Conservation (phyloP, 2,797 vertebrate genomes). For the Sylvia borin region DNA sequence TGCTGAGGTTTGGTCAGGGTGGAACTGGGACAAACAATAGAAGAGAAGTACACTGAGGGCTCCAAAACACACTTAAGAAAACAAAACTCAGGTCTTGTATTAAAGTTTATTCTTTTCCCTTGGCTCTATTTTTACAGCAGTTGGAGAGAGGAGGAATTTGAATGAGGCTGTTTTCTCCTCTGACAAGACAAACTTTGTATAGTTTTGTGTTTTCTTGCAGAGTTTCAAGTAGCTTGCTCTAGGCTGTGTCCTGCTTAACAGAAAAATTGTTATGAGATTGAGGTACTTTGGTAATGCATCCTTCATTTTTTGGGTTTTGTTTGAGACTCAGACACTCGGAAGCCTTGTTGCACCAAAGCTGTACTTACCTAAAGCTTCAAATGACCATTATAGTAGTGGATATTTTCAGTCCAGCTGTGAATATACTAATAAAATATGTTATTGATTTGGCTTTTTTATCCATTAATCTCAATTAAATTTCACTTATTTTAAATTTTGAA, state of each 20-base stretch:
- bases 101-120: background rate
- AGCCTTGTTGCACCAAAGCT: background rate
- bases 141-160: background rate
- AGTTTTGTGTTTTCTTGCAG: background rate
- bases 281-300: background rate
- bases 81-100: background rate
- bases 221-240: background rate
- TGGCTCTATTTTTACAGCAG: background rate
- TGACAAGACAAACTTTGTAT: background rate
- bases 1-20: background rate
- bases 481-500: background rate
- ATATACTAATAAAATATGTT: background rate
- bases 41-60: background rate
- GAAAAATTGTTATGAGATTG: background rate
- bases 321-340: background rate
- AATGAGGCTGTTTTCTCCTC: background rate
- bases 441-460: fast-evolving
- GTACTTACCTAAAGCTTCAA: background rate
- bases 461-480: background rate
- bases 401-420: background rate
- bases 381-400: background rate
- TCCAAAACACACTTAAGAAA: background rate
- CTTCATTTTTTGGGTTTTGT: background rate
- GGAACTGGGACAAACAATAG: background rate
- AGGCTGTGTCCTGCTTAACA: background rate